Conservation (phyloP, 2,888 invertebrate species). For the Itoplectis maculator region DNA sequence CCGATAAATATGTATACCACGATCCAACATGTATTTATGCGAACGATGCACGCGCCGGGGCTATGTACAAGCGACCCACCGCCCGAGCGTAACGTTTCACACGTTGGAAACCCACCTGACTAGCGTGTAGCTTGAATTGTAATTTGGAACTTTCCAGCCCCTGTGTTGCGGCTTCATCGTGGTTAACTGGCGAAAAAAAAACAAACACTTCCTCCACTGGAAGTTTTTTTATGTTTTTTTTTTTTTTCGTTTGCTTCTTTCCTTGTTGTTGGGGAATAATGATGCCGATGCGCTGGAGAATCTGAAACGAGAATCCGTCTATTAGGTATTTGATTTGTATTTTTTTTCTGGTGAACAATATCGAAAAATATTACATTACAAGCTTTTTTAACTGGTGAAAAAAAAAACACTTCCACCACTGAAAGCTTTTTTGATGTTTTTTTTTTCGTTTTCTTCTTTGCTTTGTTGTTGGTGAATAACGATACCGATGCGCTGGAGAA, state of each 20-base stretch:
- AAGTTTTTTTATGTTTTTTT: too few relatives aligned
- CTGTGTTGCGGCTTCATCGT: neutral
- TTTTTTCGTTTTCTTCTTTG: too few relatives aligned
- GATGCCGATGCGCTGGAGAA: too few relatives aligned
- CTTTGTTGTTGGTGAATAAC: too few relatives aligned
- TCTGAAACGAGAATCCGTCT: too few relatives aligned
- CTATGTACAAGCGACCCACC: neutral
- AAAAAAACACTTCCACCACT: neutral
- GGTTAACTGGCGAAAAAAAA: neutral
- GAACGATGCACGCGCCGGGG: conserved; percentile 17
- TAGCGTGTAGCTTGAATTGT: neutral
- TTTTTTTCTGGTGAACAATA: too few relatives aligned
- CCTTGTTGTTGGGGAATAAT: too few relatives aligned
- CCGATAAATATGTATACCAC: conserved; percentile 49
- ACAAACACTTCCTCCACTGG: neutral
- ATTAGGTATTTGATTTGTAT: too few relatives aligned
- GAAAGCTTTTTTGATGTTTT: too few relatives aligned
- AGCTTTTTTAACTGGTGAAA: neutral
- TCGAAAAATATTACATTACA: too few relatives aligned
- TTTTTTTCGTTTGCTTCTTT: too few relatives aligned
- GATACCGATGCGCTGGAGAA: too few relatives aligned
- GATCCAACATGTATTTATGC: conserved; percentile 38
- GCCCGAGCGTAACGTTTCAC: neutral
- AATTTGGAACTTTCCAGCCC: neutral
- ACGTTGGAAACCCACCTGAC: neutral